phyloP scores from a whole-genome alignment of 2,888 invertebrate species.

The Leistus spinibarbis region DNA sequence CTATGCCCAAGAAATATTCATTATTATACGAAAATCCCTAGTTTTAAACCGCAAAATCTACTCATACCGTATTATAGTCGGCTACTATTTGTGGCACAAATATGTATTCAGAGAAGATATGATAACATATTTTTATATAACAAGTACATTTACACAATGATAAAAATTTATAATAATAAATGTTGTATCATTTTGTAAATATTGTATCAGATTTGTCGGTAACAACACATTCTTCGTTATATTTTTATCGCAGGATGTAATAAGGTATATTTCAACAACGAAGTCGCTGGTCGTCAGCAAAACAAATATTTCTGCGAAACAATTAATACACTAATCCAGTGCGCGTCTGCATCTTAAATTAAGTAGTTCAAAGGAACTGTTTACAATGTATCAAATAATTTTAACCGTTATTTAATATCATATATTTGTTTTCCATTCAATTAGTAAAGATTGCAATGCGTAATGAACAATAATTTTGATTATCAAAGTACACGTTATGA shows the following conservation, averaged over 20 bases:
- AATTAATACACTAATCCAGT: no score
- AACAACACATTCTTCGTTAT: neutral
- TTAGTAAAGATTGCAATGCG: neutral
- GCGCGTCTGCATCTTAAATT: no score
- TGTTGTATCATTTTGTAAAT: neutral
- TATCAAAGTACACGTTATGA: neutral
- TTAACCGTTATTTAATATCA: neutral
- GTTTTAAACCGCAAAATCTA: no score
- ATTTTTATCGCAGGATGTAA: neutral
- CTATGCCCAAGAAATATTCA: no score
- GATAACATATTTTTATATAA: neutral
- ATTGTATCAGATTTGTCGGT: neutral
- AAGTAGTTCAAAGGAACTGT: no score
- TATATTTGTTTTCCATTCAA: no score
- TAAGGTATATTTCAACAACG: no score
- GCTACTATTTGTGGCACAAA: no score
- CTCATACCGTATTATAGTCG: no score
- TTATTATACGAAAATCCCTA: no score
- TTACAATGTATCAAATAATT: no score
- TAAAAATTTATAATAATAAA: neutral
- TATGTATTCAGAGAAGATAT: neutral
- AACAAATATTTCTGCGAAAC: neutral
- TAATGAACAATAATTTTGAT: neutral
- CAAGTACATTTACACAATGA: neutral
- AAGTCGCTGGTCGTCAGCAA: no score